These are phyloP conservation scores for Lasioglossum zephyrum DNA, from an alignment of 2,888 invertebrate genomes.

Conservation along the genomic window DNA sequence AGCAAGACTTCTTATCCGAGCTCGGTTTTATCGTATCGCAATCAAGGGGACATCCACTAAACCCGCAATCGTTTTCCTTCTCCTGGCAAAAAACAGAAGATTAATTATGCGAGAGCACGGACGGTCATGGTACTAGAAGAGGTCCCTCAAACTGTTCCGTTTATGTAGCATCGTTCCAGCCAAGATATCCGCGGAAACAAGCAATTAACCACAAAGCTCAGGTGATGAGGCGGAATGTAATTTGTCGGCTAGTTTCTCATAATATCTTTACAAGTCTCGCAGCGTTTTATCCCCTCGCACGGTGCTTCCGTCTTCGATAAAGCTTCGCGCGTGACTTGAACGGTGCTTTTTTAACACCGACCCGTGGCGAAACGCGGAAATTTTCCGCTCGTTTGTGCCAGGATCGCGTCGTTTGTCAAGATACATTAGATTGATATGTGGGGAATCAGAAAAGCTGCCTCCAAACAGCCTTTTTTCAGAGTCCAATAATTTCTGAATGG, in stretches of 20 bases:
- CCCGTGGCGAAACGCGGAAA: not conserved
- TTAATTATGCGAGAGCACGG: conserved; percentile 38
- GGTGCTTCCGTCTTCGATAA: not conserved
- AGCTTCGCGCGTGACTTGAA: not conserved
- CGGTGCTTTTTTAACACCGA: conserved; percentile 1
- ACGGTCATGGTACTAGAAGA: not conserved
- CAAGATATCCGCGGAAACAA: conserved; percentile 31
- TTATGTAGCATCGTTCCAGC: conserved; percentile 28
- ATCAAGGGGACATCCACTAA: conserved; percentile 18
- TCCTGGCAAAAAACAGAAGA: conserved; percentile 2
- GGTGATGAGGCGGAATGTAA: conserved; percentile 25
- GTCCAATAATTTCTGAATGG: not conserved
- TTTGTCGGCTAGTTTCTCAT: conserved; percentile 36
- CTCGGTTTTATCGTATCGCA: conserved; percentile 1
- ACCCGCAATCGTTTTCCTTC: conserved; percentile 1
- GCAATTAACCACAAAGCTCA: conserved; percentile 37
- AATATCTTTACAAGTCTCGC: conserved; percentile 29
- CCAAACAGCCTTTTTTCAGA: not conserved
- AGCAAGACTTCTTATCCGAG: not conserved
- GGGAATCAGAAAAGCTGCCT: not conserved
- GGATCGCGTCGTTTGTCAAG: not conserved
- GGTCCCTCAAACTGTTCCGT: conserved; percentile 13
- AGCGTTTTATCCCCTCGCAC: not conserved
- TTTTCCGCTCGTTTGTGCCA: not conserved
- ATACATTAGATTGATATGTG: not conserved